These are phyloP conservation scores for Tachypleus tridentatus DNA, from an alignment of 1,140 invertebrate genomes.

Conservation along the genomic window DNA sequence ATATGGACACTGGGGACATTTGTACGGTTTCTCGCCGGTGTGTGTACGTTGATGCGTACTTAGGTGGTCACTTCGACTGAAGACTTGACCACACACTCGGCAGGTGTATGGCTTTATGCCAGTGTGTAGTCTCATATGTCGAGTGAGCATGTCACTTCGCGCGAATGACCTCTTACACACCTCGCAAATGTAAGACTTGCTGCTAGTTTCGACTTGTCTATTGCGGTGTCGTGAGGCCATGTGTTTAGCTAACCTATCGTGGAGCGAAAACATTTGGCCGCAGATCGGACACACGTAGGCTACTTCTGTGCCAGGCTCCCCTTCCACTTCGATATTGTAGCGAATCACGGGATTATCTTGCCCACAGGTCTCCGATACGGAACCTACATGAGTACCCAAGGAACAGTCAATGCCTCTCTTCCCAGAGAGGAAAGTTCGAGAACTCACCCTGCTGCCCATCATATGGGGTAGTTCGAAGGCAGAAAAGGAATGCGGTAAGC, in stretches of 20 bases:
- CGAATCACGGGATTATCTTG: too few relatives aligned
- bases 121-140: slow-evolving; percentile 84
- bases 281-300: slow-evolving; percentile 83
- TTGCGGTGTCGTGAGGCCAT: slow-evolving; percentile 85
- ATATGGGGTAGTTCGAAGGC: too few relatives aligned
- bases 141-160: slow-evolving; percentile 90
- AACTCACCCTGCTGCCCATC: too few relatives aligned
- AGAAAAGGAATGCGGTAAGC: neutral
- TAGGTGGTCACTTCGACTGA: slow-evolving; percentile 78
- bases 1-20: slow-evolving; percentile 89
- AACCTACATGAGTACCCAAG: too few relatives aligned
- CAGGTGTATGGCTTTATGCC: slow-evolving; percentile 85
- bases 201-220: slow-evolving; percentile 35
- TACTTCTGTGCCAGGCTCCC: slow-evolving; percentile 42
- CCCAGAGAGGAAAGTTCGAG: too few relatives aligned
- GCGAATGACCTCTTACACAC: slow-evolving; percentile 86
- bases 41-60: slow-evolving; percentile 92
- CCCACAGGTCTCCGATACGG: too few relatives aligned
- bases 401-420: slow-evolving; percentile 26
- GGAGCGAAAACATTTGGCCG: slow-evolving; percentile 87
- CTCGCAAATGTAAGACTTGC: slow-evolving; percentile 81
- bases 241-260: slow-evolving; percentile 91
- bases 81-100: slow-evolving; percentile 74
- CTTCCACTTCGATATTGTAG: too few relatives aligned
- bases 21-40: slow-evolving; percentile 95